Percentiles rank a stretch among this genome's conserved stretches.
Conservation (phyloP, 2,888 invertebrate species). For the Xestia sexstrigata region DNA sequence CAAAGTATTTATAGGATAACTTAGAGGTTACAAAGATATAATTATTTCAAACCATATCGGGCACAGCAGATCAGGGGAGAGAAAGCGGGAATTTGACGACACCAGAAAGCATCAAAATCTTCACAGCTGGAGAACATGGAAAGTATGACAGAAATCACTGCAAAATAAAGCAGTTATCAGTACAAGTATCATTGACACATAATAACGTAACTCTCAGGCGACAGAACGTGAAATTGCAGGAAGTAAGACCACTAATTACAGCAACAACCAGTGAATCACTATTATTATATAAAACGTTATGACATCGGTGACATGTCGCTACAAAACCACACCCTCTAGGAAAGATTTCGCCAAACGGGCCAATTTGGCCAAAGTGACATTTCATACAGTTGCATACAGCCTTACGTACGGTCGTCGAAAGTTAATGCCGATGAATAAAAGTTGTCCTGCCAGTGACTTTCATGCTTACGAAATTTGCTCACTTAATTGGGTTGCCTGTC, state of each 20-base stretch:
- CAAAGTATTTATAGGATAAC: background rate
- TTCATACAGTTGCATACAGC: constrained; percentile 39
- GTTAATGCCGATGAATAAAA: constrained; percentile 75
- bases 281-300: constrained; percentile 58
- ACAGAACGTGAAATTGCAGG: constrained; percentile 57
- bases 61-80: background rate
- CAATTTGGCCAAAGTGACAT: constrained; percentile 55
- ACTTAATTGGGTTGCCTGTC: constrained; percentile 76
- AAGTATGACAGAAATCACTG: constrained; percentile 3
- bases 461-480: constrained; percentile 78
- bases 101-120: background rate
- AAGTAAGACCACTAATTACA: constrained; percentile 43
- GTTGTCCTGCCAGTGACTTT: constrained; percentile 79
- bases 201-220: constrained; percentile 37
- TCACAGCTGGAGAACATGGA: background rate
- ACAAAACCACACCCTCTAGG: constrained; percentile 30
- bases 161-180: background rate
- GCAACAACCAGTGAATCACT: constrained; percentile 32
- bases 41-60: background rate
- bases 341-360: constrained; percentile 47
- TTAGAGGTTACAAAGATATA: background rate
- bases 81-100: background rate
- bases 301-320: constrained; percentile 25
- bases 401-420: constrained; percentile 68
- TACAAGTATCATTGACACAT: constrained; percentile 31